Conservation (phyloP, 1,140 invertebrate species). For the Drosophila parvula region DNA sequence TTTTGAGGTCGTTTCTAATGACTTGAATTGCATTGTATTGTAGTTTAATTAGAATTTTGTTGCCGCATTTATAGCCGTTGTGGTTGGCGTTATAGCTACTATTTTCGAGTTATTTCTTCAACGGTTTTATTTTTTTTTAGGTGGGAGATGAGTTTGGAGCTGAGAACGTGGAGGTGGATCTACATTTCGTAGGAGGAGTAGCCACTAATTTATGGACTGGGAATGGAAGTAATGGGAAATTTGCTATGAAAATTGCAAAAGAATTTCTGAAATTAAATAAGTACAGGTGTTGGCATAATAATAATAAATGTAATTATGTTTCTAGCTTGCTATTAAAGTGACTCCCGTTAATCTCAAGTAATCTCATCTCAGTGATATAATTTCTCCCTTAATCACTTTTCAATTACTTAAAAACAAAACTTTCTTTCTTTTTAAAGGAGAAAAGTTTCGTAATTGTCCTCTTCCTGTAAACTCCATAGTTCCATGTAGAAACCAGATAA, state of each 20-base stretch:
- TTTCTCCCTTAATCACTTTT: background rate
- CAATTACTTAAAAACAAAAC: conserved; percentile 1
- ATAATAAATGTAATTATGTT: background rate
- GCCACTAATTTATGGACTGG: conserved; percentile 23
- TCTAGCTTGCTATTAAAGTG: background rate
- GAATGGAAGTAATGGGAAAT: conserved; percentile 7
- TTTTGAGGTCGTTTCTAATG: conserved; percentile 72
- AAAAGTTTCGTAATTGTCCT: conserved; percentile 9
- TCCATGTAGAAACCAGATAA: background rate
- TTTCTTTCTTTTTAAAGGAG: conserved; percentile 4
- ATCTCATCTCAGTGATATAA: background rate
- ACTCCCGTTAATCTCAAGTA: no score
- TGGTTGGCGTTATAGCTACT: conserved; percentile 29
- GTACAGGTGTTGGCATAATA: background rate
- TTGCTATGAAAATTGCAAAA: background rate
- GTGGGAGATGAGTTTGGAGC: conserved; percentile 45
- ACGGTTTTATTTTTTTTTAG: conserved; percentile 46
- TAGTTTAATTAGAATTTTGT: conserved; percentile 65
- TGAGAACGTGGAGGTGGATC: conserved; percentile 4
- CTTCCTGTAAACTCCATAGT: background rate
- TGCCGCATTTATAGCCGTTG: conserved; percentile 13
- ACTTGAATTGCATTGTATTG: conserved; percentile 53
- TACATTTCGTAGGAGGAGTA: conserved; percentile 3
- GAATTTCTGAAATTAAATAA: background rate
- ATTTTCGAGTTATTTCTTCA: conserved; percentile 39